Base-by-base conservation (phyloP, 2,113 vertebrate species). In the Sorex fumeus region DNA sequence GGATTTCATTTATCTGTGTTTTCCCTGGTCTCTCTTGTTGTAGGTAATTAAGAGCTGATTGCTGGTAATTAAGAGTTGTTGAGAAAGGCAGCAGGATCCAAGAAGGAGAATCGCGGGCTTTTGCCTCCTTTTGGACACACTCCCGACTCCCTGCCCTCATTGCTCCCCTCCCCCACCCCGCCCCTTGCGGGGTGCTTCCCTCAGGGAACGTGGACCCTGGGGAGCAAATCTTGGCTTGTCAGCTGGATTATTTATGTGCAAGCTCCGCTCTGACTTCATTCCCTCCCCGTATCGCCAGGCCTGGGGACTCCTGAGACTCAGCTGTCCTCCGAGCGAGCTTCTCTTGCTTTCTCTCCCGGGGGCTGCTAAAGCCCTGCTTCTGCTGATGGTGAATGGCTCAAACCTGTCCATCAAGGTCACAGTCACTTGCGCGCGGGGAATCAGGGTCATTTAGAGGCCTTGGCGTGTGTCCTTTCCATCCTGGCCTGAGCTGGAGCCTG, bases 21-120 rank as follows among this genome's bases (percentile, higher is more conserved):
- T 93, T 74, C 91, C 92, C 94, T 60, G n/a, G 89, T 95, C 93
- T 94, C 90, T 95, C 94, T 96, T 95, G 93, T 97, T 95, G 94
- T 94, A 95, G 93, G 95, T 97, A 97, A 97, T 97, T 97, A 96
- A 96, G 93, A 97, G 96, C 95, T 95, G 94, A 96, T 96, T 94
- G 94, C 91, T 95, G 93, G 96, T 96, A 96, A 96, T 96, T 96
- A 96, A 96, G 96, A 95, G 94, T 93, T 95, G 93, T 93, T 84
- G 94, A 90, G 93, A 84, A 93, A 94, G 88, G 91, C 95, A 85
- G 96, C 88, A 88, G 92, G 93, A 96, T 94, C 93, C 93, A 94
- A 84, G 95, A 93, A 93, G 94, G 43, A 94, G 87, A 85, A 79
- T 87, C 91, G 36, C 25, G 27, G 36, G 36, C 16, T 34, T 70